A percentile compares a stretch with the other conserved stretches of the same genome.
Evolutionary conservation across 1,140 invertebrate genomes (phyloP).

Genomic region (Aphidius gifuensis): DNA sequence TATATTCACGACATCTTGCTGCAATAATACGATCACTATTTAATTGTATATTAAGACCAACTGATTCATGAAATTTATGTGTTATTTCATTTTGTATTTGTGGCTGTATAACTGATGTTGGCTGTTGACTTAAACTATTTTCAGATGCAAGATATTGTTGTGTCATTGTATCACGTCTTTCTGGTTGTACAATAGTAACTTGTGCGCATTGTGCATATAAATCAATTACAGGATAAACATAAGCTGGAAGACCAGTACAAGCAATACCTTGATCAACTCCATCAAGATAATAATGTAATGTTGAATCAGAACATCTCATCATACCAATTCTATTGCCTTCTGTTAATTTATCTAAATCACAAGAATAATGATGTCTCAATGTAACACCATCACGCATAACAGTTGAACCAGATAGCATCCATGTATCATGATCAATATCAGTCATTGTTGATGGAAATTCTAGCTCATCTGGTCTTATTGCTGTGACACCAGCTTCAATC

Average conservation of each 20-base stretch:
- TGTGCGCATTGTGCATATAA: constrained; percentile 92
- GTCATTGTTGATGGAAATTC: constrained; percentile 87
- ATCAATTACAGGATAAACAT: constrained; percentile 92
- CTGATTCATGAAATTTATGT: constrained; percentile 65
- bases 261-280: constrained; percentile 87
- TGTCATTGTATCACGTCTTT: constrained; percentile 47
- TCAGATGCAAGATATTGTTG: constrained; percentile 52
- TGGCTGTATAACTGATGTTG: constrained; percentile 50
- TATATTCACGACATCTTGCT: constrained; percentile 62
- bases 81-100: constrained; percentile 46
- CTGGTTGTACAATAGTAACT: constrained; percentile 52
- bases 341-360: constrained; percentile 77
- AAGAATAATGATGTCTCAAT: constrained; percentile 76
- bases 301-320: constrained; percentile 81
- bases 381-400: constrained; percentile 82
- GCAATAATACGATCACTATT: constrained; percentile 68
- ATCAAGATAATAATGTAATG: constrained; percentile 86
- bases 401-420: constrained; percentile 82
- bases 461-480: constrained; percentile 82
- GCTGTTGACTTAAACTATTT: constrained; percentile 52
- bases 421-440: constrained; percentile 87
- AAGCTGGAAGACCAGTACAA: constrained; percentile 75
- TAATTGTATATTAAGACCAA: constrained; percentile 71
- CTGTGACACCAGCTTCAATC: constrained; percentile 83
- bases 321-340: constrained; percentile 78